Base-by-base conservation (phyloP, 1,140 invertebrate species). In the Bombus terrestris region DNA sequence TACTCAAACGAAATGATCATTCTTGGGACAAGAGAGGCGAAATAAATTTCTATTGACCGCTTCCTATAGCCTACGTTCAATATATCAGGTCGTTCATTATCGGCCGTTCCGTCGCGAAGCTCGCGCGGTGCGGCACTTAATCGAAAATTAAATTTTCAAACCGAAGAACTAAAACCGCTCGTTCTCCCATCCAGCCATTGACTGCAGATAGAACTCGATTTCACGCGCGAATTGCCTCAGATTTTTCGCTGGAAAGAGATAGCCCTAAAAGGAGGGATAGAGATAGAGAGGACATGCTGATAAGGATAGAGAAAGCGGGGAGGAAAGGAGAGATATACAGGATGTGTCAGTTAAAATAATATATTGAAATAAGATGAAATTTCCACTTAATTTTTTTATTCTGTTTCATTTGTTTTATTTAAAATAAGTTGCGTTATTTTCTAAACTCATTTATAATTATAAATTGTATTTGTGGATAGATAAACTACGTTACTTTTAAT, bases 171-270 rank as follows among this genome's bases (percentile, higher is more conserved):
- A 35, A 84, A 84, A 62, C 57, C 81, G 41, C 32, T 59, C 75
- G 43, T 59, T 35, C 35, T 47, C 1, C 43, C 10, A 37, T 59
- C 35, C 41, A 28, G 28, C 62, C 73, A 25, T 25, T 77, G 39
- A 10, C 72, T 37, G 39, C 37, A 25, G 75, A 71, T 79, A 43
- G 75, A 79, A 71, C 39, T 62, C 53, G 39, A 84, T 84, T 84
- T 78, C 71, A 79, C 76, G 39, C 64, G 57, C 62, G 76, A 68
- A 47, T 76, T 75, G 22, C 59, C 39, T 68, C 53, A 39, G 88
- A 83, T 86, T 89, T 89, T 89, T 89, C 79, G 83, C 41, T 75
- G 35, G 73, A 25, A 22, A 57, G 68, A 59, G 66, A 25, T 28
- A 47, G 72, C 35, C 4, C 22, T 62, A 39, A 12, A 15, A 6